Conservation (phyloP, 2,797 vertebrate species). For the Enteromius mattozi region DNA sequence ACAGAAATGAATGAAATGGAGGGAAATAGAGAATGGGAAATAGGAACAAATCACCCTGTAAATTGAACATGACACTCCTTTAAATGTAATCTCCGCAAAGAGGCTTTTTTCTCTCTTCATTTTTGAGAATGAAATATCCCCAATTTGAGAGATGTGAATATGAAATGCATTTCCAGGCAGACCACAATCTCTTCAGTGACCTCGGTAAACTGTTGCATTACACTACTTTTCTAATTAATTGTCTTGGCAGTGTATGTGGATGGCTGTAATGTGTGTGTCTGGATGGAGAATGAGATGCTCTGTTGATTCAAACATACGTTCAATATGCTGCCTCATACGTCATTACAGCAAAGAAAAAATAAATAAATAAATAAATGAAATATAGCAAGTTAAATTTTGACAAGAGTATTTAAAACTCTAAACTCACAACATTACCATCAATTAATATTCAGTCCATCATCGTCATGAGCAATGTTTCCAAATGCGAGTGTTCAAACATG, state of each 20-base stretch:
- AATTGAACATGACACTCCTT: conserved; percentile 79
- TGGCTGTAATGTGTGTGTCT: not conserved
- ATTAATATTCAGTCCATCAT: conserved; percentile 36
- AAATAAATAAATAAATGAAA: not conserved
- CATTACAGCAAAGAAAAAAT: not conserved
- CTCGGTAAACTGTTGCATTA: not conserved
- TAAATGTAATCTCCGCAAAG: conserved; percentile 79
- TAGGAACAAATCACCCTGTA: conserved; percentile 75
- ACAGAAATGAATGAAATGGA: conserved; percentile 77
- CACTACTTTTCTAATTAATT: not conserved
- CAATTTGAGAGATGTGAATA: conserved; percentile 68
- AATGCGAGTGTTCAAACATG: conserved; percentile 21
- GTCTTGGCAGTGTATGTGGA: not conserved
- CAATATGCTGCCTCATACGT: not conserved
- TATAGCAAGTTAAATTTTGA: not conserved
- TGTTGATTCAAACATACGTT: not conserved
- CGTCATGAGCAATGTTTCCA: conserved; percentile 2
- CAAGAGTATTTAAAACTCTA: not conserved
- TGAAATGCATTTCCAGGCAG: conserved; percentile 57
- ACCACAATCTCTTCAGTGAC: not conserved
- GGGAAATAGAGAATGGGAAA: conserved; percentile 73
- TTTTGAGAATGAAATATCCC: conserved; percentile 64
- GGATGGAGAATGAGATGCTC: not conserved
- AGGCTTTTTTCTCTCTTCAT: conserved; percentile 55
- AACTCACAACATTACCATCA: not conserved